Base-by-base conservation (phyloP, 2,797 vertebrate genomes). In the Myioborus miniatus region DNA sequence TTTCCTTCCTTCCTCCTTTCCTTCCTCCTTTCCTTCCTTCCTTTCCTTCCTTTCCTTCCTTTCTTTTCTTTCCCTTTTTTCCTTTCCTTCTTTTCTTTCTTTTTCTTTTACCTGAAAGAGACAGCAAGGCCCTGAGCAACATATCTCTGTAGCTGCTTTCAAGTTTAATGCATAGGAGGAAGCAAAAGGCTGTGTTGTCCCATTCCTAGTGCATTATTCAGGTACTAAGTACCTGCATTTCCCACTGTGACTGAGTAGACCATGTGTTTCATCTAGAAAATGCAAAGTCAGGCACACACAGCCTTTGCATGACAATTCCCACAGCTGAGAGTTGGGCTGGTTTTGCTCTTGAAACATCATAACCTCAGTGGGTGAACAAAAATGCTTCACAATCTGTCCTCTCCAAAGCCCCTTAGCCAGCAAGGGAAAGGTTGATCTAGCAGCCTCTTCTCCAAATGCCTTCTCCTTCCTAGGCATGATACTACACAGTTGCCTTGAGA, bases 1-100 rank as follows among this genome's bases (percentile, higher is more conserved):
- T 13, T 32, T 19, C 11, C 13, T 53, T 3, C 4, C 3, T 55
- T 11, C 3, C 3, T 23, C n/a, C n/a, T n/a, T n/a, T n/a, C n/a
- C n/a, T n/a, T 24, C 23, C 8, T 49, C 10, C 24, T 1, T 50
- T 11, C 15, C 15, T 50, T 41, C 41, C 16, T n/a, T 29, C 6
- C 15, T 5, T 7, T 37, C 8, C 7, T 9, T 26, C 4, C 5
- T 13, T 27, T 8, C 23, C 6, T 29, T 6, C 10, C 6, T 50
- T 37, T 11, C 15, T 29, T 26, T 37, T 37, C 16, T 5, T 7
- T 37, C 12, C 7, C 9, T 26, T 4, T 5, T 13, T 27, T 8
- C 23, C 6, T 29, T 6, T 10, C 10, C 29, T 37, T 11, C 15
- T 29, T 26, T 37, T 12, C 14, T 4, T 29, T 21, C 26, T 11